Evolutionary conservation across 2,888 invertebrate species (phyloP).

Genomic region (Stegophylla sp.): DNA sequence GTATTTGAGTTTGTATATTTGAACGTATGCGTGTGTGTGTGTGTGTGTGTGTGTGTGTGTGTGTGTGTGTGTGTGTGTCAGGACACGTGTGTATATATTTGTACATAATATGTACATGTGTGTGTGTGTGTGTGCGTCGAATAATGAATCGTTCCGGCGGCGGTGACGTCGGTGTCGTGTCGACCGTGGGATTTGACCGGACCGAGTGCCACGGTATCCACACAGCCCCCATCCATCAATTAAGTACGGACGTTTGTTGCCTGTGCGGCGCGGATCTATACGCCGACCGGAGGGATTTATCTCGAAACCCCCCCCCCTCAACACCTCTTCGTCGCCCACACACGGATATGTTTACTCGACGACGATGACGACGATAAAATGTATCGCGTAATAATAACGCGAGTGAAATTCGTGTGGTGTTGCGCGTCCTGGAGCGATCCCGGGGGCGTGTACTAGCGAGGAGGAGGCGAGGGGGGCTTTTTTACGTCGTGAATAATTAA

Average conservation of each 20-base stretch:
- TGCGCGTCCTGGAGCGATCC: no score
- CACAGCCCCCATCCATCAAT: conserved; percentile 40
- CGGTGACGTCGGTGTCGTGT: neutral
- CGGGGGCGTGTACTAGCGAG: no score
- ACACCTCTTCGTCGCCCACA: no score
- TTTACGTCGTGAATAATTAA: no score
- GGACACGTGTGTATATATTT: neutral
- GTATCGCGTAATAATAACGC: neutral
- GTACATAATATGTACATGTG: neutral
- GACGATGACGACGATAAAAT: neutral
- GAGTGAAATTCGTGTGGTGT: neutral
- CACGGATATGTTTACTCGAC: no score
- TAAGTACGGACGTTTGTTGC: conserved; percentile 40
- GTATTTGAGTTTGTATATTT: neutral
- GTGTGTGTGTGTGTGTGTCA: no score
- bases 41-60: neutral
- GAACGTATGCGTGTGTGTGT: neutral
- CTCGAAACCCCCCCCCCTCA: no score
- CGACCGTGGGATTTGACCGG: conserved; percentile 28
- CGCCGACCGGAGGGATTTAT: conserved; percentile 13
- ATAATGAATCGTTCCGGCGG: conserved; percentile 25
- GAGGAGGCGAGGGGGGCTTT: no score
- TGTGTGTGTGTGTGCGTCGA: neutral
- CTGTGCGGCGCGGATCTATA: neutral
- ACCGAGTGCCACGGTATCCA: neutral